A percentile compares a stretch with the other conserved stretches of the same genome.
Conservation (phyloP, 2,113 vertebrate genomes). For the Oceanodroma tethys region DNA sequence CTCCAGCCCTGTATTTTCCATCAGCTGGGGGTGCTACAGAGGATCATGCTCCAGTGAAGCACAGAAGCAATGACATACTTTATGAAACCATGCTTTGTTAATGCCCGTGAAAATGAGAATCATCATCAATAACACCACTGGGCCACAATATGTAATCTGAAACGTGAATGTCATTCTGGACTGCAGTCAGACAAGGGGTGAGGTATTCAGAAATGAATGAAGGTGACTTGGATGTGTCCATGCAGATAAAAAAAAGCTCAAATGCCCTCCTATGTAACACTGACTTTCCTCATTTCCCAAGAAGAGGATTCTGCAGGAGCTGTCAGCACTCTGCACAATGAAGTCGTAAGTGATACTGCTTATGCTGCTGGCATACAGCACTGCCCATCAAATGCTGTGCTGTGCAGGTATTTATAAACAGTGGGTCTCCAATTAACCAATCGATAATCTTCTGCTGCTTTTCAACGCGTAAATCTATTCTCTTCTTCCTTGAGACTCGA, state of each 20-base stretch:
- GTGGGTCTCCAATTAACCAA: neutral
- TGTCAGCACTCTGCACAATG: constrained; percentile 1
- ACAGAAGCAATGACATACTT: neutral
- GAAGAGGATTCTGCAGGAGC: constrained; percentile 8
- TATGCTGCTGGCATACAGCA: neutral
- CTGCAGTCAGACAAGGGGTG: neutral
- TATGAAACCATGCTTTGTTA: neutral
- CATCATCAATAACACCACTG: neutral
- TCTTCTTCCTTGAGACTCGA: neutral
- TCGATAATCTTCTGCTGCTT: neutral
- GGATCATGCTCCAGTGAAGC: constrained; percentile 22
- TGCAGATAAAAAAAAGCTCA: neutral
- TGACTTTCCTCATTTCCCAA: neutral
- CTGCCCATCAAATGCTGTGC: neutral
- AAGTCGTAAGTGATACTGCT: neutral
- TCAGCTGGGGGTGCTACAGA: neutral
- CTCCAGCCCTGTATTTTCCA: neutral
- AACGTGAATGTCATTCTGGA: neutral
- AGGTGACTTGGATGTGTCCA: neutral
- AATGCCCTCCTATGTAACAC: neutral
- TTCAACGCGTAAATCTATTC: neutral
- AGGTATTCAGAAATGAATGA: neutral
- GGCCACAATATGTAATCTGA: neutral
- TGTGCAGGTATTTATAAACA: neutral
- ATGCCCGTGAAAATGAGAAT: neutral